These are phyloP conservation scores for Melanotaenia maccullochi DNA, from an alignment of 2,797 vertebrate genomes.

Conservation along the genomic window DNA sequence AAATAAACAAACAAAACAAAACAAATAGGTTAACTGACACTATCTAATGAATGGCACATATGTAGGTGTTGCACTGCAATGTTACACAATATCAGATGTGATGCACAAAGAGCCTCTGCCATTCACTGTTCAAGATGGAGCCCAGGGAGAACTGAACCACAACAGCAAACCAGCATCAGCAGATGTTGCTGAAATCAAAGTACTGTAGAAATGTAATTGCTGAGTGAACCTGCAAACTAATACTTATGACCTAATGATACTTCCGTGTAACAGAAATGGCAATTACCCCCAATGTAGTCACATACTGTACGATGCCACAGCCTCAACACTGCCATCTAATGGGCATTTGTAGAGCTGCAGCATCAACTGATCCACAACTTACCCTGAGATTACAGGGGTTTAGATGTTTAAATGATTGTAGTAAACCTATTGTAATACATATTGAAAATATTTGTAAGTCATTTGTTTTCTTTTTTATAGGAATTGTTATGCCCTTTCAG, in stretches of 20 bases:
- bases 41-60: background rate
- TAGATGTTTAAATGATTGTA: slow-evolving; percentile 8
- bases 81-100: background rate
- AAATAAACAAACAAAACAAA: background rate
- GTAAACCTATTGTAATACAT: background rate
- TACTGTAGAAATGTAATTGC: background rate
- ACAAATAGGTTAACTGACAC: background rate
- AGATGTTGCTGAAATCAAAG: slow-evolving; percentile 1
- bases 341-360: slow-evolving; percentile 43
- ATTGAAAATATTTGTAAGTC: background rate
- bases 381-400: background rate
- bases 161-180: background rate
- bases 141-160: background rate
- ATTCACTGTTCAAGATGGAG: slow-evolving; percentile 27
- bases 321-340: slow-evolving; percentile 63
- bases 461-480: background rate
- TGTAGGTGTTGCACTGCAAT: slow-evolving; percentile 1
- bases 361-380: background rate
- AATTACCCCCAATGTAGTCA: background rate
- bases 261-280: background rate
- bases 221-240: background rate
- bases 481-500: background rate
- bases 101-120: slow-evolving; percentile 12
- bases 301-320: slow-evolving; percentile 8
- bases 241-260: background rate